Conservation (phyloP, 2,888 invertebrate genomes). For the Steromphala cineraria region DNA sequence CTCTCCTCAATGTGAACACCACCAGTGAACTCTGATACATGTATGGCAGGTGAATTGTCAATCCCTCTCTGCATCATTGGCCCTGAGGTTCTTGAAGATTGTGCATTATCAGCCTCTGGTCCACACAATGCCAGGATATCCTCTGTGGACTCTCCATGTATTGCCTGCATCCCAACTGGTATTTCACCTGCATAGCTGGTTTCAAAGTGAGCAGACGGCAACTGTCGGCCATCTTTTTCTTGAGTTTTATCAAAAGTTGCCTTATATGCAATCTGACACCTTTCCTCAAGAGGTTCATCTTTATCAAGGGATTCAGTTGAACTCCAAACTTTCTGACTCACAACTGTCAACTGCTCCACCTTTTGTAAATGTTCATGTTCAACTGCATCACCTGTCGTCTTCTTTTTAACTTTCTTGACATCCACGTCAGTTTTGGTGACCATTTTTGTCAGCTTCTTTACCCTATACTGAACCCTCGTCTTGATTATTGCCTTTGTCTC, state of each 20-base stretch:
- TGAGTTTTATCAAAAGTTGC: not conserved
- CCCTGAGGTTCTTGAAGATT: not conserved
- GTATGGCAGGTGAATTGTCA: too few species aligned
- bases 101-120: not conserved
- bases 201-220: conserved; percentile 12
- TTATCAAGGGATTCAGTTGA: conserved; percentile 2
- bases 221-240: conserved; percentile 1
- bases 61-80: not conserved
- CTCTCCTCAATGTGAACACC: not conserved
- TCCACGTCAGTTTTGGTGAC: not conserved
- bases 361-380: conserved; percentile 9
- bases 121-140: not conserved
- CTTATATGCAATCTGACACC: not conserved
- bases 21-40: not conserved
- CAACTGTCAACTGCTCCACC: not conserved
- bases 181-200: not conserved
- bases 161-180: not conserved
- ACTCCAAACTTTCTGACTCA: not conserved
- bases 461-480: conserved; percentile 3
- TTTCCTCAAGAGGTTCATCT: not conserved
- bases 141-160: not conserved
- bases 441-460: not conserved
- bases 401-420: conserved; percentile 2
- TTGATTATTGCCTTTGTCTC: not conserved
- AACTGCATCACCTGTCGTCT: not conserved